Base-by-base conservation (phyloP, 1,140 invertebrate genomes). In the Onthophagus taurus region DNA sequence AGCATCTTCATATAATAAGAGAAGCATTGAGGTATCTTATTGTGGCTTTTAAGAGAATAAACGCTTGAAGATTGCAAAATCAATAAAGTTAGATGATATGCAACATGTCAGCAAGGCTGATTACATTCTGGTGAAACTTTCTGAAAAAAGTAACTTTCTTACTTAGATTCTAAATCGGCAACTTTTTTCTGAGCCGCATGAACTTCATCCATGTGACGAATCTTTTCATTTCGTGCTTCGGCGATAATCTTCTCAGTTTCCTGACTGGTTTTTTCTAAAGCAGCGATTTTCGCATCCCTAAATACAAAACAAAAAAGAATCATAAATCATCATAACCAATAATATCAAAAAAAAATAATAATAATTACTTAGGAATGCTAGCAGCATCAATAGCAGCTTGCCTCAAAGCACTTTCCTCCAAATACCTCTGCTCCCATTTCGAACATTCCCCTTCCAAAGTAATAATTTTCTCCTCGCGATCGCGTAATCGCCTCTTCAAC, bases 161-260 rank as follows among this genome's bases (percentile, higher is more conserved):
- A 82, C 81, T 74, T 80, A 44, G 81, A 77, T 68, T 92, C 88
- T 8, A 90, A 66, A 62, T 91, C 88, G 17, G 84, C 80, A 4
- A 85, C 74, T 61, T 84, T 85, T 58, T 85, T 86, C 58, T 89
- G 84, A 26, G 83, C 83, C 8, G 78, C 80, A 61, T 89, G 85
- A 9, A 89, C 74, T 63, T 91, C 89, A 60, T 86, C 83, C 78
- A 85, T 87, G 54, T 90, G 85, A 44, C 81, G 76, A 55, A 92
- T 80, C 66, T 89, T 89, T 55, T 91, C 88, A 44, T 77, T 81
- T 47, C 85, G 74, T 17, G 85, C 85, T 62, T 90, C 86, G 0
- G 85, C 82, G 58, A 92, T 89, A 14, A 89, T 65, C 54, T 85
- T 83, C 57, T 89, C 88, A n/a, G 81, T 83, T 60, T 90, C 85